Percentiles rank a stretch among this genome's conserved stretches.
These are phyloP conservation scores for Danio jaintianensis DNA, from an alignment of 2,797 vertebrate genomes.

Conservation along the genomic window DNA sequence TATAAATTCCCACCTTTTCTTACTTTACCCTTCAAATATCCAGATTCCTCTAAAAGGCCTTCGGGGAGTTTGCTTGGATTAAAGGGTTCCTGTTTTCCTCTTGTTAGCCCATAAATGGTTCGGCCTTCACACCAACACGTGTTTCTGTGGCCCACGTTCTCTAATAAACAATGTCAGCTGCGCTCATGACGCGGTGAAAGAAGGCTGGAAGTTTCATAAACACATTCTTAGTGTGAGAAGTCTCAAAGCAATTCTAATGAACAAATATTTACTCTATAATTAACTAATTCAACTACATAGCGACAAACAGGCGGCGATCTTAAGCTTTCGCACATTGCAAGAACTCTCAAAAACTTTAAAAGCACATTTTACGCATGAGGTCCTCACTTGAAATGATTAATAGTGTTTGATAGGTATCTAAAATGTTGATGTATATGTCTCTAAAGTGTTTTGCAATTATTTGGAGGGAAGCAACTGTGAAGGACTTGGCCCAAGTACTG, in stretches of 20 bases:
- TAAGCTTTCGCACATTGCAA: slow-evolving; percentile 34
- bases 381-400: slow-evolving; percentile 31
- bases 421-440: neutral
- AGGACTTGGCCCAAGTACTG: slow-evolving; percentile 34
- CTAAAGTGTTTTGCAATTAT: slow-evolving; percentile 37
- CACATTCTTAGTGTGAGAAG: slow-evolving; percentile 44
- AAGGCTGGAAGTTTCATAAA: slow-evolving; percentile 50
- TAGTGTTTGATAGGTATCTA: slow-evolving; percentile 45
- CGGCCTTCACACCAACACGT: slow-evolving; percentile 40
- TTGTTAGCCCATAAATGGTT: slow-evolving; percentile 51
- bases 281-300: slow-evolving; percentile 44
- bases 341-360: slow-evolving; percentile 31
- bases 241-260: slow-evolving; percentile 57
- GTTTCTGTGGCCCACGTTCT: slow-evolving; percentile 24
- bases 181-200: slow-evolving; percentile 46
- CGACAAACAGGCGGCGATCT: slow-evolving; percentile 31
- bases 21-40: neutral
- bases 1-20: neutral
- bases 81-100: slow-evolving; percentile 51
- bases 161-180: slow-evolving; percentile 56
- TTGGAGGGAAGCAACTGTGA: slow-evolving; percentile 23
- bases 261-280: slow-evolving; percentile 60
- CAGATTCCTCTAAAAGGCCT: slow-evolving; percentile 17
- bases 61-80: slow-evolving; percentile 25
- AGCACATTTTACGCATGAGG: slow-evolving; percentile 28